These are phyloP conservation scores for Pomatorhinus ruficollis DNA, from an alignment of 2,113 vertebrate species.

Conservation along the genomic window DNA sequence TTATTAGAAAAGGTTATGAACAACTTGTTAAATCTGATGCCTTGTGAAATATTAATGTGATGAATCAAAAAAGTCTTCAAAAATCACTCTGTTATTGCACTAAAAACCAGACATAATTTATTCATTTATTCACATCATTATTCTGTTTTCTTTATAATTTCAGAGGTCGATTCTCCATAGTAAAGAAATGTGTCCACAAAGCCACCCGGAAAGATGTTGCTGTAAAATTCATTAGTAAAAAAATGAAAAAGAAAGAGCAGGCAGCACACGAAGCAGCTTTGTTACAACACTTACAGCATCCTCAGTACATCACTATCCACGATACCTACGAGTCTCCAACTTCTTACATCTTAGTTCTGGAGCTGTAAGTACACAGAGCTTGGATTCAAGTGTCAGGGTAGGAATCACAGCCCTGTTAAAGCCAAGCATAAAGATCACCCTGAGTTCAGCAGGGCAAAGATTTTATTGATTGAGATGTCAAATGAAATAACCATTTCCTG, in stretches of 20 bases:
- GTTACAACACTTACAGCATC: constrained; percentile 88
- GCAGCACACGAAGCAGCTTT: constrained; percentile 92
- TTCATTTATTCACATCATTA: background rate
- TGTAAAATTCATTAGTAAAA: constrained; percentile 95
- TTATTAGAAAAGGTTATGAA: constrained; percentile 17
- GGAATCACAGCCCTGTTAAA: background rate
- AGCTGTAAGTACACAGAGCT: constrained; percentile 83
- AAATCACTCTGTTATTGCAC: background rate
- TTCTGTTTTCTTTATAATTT: background rate
- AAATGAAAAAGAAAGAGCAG: constrained; percentile 97
- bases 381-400: background rate
- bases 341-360: constrained; percentile 88
- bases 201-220: constrained; percentile 92
- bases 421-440: background rate
- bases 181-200: constrained; percentile 93
- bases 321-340: constrained; percentile 91
- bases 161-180: constrained; percentile 96
- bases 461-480: background rate
- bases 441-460: background rate
- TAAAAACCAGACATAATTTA: constrained; percentile 4
- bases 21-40: constrained; percentile 12
- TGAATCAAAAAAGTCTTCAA: background rate
- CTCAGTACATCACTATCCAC: constrained; percentile 87
- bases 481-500: background rate
- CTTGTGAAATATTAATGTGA: constrained; percentile 31